Evolutionary conservation across 2,888 invertebrate genomes (phyloP).

Genomic region (Erebia palarica): DNA sequence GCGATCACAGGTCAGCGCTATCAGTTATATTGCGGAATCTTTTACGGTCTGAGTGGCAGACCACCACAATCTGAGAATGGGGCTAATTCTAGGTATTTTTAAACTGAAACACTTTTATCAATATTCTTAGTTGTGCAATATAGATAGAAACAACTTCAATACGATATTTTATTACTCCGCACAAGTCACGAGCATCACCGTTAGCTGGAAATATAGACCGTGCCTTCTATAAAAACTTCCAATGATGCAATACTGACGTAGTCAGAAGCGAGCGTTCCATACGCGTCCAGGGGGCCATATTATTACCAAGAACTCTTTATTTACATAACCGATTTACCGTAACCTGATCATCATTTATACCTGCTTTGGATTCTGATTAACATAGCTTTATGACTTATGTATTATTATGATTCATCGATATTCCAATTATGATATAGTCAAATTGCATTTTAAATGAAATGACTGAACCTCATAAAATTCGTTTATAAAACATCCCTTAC

Average conservation of each 20-base stretch:
- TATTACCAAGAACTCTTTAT: background rate
- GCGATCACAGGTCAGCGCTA: constrained; percentile 12
- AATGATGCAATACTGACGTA: constrained; percentile 11
- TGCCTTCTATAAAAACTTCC: constrained; percentile 6
- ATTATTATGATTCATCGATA: too few relatives aligned
- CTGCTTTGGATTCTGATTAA: background rate
- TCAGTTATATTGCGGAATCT: constrained; percentile 10
- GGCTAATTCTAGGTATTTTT: background rate
- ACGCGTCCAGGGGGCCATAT: background rate
- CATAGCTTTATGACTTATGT: too few relatives aligned
- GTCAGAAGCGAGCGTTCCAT: background rate
- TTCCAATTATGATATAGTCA: too few relatives aligned
- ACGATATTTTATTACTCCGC: background rate
- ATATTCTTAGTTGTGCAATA: background rate
- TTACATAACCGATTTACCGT: background rate
- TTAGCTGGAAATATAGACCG: constrained; percentile 8
- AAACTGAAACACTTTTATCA: constrained; percentile 2
- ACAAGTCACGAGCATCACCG: constrained; percentile 2
- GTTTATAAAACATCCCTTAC: too few relatives aligned
- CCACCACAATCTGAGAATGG: background rate
- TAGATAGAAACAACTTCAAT: background rate
- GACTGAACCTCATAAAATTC: too few relatives aligned
- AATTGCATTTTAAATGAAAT: too few relatives aligned
- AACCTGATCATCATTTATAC: background rate
- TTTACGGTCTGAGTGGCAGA: constrained; percentile 14